phyloP scores from a whole-genome alignment of 2,113 vertebrate genomes.

The Ahaetulla prasina region DNA sequence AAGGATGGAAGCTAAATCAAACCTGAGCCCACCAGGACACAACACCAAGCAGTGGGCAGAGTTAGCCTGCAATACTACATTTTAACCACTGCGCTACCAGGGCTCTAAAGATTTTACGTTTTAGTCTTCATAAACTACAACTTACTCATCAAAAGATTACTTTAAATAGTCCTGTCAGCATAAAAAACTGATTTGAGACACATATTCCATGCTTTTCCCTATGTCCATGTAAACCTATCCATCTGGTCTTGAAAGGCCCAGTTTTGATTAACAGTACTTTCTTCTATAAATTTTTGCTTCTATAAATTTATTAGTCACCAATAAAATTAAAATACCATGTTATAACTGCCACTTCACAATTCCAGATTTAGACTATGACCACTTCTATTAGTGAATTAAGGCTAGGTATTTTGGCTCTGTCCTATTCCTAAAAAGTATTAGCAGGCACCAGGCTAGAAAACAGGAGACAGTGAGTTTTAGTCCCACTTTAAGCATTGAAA shows the following conservation, averaged over 20 bases:
- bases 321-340: not conserved
- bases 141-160: not conserved
- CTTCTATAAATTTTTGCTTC: not conserved
- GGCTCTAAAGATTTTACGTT: not conserved
- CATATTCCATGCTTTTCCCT: not conserved
- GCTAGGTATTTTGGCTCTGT: not conserved
- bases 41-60: no score
- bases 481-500: not conserved
- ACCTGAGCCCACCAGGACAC: not conserved
- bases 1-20: not conserved
- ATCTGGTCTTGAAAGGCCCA: not conserved
- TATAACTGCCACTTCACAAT: not conserved
- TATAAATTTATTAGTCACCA: not conserved
- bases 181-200: not conserved
- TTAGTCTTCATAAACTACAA: not conserved
- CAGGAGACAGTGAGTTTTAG: not conserved
- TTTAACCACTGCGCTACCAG: no score
- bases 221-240: not conserved
- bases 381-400: not conserved
- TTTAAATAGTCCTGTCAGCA: not conserved
- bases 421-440: not conserved
- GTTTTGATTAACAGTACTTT: not conserved
- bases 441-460: not conserved
- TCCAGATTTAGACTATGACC: not conserved
- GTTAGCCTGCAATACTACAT: no score